Percentiles rank a stretch among this genome's conserved stretches.
Evolutionary conservation across 2,797 vertebrate species (phyloP).

Genomic region (Poeciliopsis paucimaculata): DNA sequence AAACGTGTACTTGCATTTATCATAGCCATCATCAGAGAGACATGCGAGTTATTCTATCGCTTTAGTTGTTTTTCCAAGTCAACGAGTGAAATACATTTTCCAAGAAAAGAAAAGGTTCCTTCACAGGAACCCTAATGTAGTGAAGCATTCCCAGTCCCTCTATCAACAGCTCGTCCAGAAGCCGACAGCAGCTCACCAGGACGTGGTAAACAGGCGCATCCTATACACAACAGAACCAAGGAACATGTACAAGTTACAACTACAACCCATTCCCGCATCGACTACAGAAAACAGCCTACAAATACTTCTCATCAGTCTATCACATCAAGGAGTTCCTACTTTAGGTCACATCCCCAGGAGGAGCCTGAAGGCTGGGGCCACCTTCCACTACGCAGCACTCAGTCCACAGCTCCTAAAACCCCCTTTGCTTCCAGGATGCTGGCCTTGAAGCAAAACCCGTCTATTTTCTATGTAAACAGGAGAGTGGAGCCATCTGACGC

Average conservation of each 20-base stretch:
- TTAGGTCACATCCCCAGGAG: neutral
- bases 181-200: conserved; percentile 22
- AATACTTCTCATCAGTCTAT: conserved; percentile 48
- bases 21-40: conserved; percentile 56
- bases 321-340: conserved; percentile 54
- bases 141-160: conserved; percentile 55
- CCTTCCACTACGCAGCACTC: conserved; percentile 16
- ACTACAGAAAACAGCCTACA: conserved; percentile 53
- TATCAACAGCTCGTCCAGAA: conserved; percentile 37
- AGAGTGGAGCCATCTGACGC: neutral
- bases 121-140: conserved; percentile 51
- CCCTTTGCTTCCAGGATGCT: conserved; percentile 5
- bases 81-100: conserved; percentile 55
- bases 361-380: neutral
- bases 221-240: conserved; percentile 69
- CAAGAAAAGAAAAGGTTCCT: conserved; percentile 15
- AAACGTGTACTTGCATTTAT: conserved; percentile 65
- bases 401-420: conserved; percentile 2
- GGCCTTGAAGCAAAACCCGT: neutral
- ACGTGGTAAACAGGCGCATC: conserved; percentile 54
- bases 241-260: conserved; percentile 67
- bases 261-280: conserved; percentile 45
- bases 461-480: conserved; percentile 14
- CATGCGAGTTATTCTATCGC: conserved; percentile 44
- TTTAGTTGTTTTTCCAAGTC: conserved; percentile 57